Evolutionary conservation across 2,113 vertebrate genomes (phyloP).

Genomic region (Ardeotis arabs): DNA sequence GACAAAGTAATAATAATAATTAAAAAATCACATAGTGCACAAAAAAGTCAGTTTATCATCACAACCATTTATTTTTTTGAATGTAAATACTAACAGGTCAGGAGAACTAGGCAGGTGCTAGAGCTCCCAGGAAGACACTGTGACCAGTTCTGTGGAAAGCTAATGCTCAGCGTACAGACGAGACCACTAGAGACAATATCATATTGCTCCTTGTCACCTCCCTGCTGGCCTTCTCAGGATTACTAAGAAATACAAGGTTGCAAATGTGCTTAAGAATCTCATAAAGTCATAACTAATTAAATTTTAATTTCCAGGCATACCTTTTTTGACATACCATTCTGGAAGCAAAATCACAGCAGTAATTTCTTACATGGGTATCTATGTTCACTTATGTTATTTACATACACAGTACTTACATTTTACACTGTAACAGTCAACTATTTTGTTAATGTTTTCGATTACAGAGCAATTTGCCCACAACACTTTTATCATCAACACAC

Average conservation of each 20-base stretch:
- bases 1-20: not conserved
- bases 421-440: not conserved
- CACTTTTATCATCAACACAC: not conserved
- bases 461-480: not conserved
- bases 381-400: not conserved
- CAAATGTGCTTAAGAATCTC: not conserved
- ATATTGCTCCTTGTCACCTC: not conserved
- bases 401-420: not conserved
- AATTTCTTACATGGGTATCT: not conserved
- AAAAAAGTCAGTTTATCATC: constrained; percentile 21
- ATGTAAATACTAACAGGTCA: not conserved
- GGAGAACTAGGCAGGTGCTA: not conserved
- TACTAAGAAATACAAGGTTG: not conserved
- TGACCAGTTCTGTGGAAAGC: not conserved
- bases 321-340: not conserved
- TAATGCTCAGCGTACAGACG: not conserved
- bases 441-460: not conserved
- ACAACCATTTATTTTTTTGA: constrained; percentile 57
- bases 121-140: not conserved
- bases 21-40: constrained; percentile 45
- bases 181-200: not conserved
- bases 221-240: not conserved
- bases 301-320: not conserved
- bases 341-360: not conserved
- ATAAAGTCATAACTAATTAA: not conserved